Evolutionary conservation across 2,113 vertebrate genomes (phyloP), one percentile per base, ranked within the genome.

Genomic region (Psittacus erithacus): DNA sequence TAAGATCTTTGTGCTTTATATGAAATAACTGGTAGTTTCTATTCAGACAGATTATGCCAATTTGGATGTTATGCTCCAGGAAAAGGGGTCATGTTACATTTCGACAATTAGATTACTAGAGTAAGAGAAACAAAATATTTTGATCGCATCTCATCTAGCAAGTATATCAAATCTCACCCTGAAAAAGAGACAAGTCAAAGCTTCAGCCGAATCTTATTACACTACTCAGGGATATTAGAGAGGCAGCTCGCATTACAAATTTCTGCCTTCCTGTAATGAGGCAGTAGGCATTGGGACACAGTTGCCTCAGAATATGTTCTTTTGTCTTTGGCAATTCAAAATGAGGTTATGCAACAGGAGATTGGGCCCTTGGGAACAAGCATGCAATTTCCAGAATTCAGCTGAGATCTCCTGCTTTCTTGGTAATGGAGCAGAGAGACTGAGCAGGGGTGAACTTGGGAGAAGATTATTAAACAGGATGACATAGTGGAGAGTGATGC

Each of bases 121-220:
- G 44, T 67, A 88, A 88, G 82, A 91, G 93, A 96, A 96, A 96
- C 63, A 93, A 95, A 96, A 90, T 97, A 95, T 88, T 96, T 95
- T 94, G 64, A 92, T 93, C 64, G 43, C 55, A 68, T 94, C 64
- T 82, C 38, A 87, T 90, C 63, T 53, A 90, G 41, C 19, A 85
- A 71, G 39, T 22, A 29, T 53, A 83, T 83, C 71, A 46, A 17
- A 80, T 70, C 55, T 60, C 50, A 62, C 69, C 43, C 50, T 23
- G 17, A 59, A 88, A 96, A 88, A 92, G 38, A 0, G 1, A 33
- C n/a, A 75, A 63, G 25, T 60, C 35, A 79, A 88, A 86, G 38
- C 59, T 82, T 43, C 50, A 50, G 64, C n/a, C 86, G 71, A 90
- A 77, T 95, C 86, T 18, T 18, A 86, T 92, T 95, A 55, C 55